Evolutionary conservation across 2,113 vertebrate genomes (phyloP), one percentile per base, ranked within the genome.

Genomic region (Acanthisitta chloris): DNA sequence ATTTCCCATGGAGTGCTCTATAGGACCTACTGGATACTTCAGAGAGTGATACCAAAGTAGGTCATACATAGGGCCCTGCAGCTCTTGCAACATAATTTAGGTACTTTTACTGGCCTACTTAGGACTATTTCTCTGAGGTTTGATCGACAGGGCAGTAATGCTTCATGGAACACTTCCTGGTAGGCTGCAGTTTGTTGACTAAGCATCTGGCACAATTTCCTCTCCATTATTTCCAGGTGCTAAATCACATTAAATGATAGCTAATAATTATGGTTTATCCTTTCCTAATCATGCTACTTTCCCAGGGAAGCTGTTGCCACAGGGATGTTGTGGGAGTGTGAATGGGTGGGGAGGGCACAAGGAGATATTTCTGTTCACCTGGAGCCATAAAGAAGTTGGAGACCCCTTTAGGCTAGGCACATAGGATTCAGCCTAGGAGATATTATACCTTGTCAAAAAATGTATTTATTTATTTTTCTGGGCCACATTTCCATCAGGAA

Each of bases 281-380:
- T 77, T 9, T 73, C 74, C 93, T 78, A 77, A 92, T 91, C 88
- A 8, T 29, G 67, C 84, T 64, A 15, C 93, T 96, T 96, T 96
- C 95, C 93, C 95, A 96, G 90, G 84, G 78, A 95, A 96, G 89
- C 81, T 90, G 87, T 94, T 97, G 92, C 95, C 92, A 96, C 94
- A 80, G 95, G 96, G 96, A 13, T 87, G 81, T 91, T 96, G 91
- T 96, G 79, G 90, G 90, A 77, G 85, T 65, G 93, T 20, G 85
- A 20, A 96, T 64, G 90, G 85, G 91, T 95, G 94, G 85, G 87
- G 66, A 96, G 85, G 74, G 49, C 90, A 91, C 34, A 25, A 8
- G 62, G 49, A 94, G 94, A 78, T 80, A 72, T 57, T 95, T 61
- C 93, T 90, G 78, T 28, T 94, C 81, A 94, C 90, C 87, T 1